Conservation (phyloP, 2,888 invertebrate species). For the Heliconius charithonia region DNA sequence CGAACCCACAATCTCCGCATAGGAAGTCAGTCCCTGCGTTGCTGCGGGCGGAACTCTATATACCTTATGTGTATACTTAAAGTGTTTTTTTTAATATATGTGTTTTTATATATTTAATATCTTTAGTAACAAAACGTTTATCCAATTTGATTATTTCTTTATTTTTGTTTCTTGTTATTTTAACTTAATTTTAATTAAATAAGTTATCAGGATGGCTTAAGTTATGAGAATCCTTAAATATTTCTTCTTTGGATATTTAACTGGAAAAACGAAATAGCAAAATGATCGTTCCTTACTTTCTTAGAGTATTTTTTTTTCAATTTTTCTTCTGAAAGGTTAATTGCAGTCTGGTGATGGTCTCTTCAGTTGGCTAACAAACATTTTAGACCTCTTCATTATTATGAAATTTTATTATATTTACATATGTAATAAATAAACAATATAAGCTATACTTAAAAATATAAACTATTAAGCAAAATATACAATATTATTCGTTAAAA, state of each 20-base stretch:
- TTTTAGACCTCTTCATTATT: not conserved
- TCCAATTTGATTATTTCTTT: not conserved
- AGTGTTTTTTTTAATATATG: too few relatives aligned
- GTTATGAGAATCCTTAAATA: not conserved
- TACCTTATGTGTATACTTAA: too few relatives aligned
- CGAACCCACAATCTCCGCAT: not conserved
- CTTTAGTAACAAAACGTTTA: too few relatives aligned
- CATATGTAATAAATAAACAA: too few relatives aligned
- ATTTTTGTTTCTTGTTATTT: not conserved
- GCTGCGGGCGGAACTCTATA: too few relatives aligned
- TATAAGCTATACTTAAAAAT: too few relatives aligned
- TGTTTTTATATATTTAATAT: too few relatives aligned
- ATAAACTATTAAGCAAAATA: too few relatives aligned
- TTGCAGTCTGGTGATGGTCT: too few relatives aligned
- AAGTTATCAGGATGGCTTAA: not conserved
- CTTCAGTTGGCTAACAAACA: not conserved
- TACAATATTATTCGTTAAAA: too few relatives aligned
- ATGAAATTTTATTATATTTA: too few relatives aligned
- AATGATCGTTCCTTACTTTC: not conserved
- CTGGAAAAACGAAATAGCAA: not conserved
- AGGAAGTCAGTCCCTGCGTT: too few relatives aligned
- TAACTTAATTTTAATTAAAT: not conserved
- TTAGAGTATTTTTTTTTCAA: not conserved
- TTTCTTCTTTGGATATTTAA: not conserved
- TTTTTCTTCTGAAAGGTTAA: not conserved